Conservation (phyloP, 2,113 vertebrate species). For the Crocuta crocuta region DNA sequence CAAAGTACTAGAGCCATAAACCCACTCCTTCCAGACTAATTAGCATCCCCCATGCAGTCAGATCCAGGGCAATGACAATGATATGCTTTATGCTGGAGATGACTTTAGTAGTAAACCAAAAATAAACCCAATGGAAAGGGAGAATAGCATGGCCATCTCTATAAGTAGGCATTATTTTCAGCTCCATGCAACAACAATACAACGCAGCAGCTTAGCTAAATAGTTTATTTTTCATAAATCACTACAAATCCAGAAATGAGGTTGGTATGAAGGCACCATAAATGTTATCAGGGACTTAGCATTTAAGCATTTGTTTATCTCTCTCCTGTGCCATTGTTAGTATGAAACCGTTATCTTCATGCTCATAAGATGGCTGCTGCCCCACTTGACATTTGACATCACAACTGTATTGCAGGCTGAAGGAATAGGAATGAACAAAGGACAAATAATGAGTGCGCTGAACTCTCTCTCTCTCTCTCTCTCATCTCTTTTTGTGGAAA, state of each 20-base stretch:
- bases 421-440: background rate
- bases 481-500: background rate
- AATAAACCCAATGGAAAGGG: background rate
- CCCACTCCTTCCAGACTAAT: background rate
- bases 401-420: background rate
- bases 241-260: background rate
- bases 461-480: background rate
- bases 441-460: too few species aligned
- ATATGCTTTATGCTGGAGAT: background rate
- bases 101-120: background rate
- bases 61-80: background rate
- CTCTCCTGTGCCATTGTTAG: background rate
- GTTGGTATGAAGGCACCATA: background rate
- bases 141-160: background rate
- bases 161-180: background rate
- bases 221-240: background rate
- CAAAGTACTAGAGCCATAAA: background rate
- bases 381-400: background rate
- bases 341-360: background rate
- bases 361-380: background rate
- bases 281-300: background rate
- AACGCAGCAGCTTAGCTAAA: background rate
- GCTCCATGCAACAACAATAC: background rate
- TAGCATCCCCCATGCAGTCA: background rate
- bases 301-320: background rate